A percentile compares a stretch with the other conserved stretches of the same genome.
phyloP scores from a whole-genome alignment of 2,888 invertebrate species.

The Troglohyphantes excavatus region DNA sequence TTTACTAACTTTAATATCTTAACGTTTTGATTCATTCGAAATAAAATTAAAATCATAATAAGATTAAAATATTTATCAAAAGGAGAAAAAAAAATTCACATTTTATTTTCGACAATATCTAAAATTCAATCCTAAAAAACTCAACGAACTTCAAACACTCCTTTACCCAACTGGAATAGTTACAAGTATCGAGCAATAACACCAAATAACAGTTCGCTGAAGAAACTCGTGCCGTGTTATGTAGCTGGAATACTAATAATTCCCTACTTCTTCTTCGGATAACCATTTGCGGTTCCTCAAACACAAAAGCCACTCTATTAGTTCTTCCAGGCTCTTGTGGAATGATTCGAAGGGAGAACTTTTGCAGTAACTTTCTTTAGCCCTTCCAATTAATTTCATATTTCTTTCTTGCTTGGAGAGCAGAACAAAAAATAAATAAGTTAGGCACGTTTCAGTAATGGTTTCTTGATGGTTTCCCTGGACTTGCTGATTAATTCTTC shows the following conservation, averaged over 20 bases:
- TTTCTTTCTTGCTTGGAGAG: slow-evolving; percentile 48
- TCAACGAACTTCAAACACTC: too few species aligned
- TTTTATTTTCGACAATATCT: too few species aligned
- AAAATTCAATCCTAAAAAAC: too few species aligned
- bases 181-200: too few species aligned
- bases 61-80: too few species aligned
- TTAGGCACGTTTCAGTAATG: slow-evolving; percentile 51
- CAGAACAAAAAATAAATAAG: slow-evolving; percentile 20
- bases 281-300: slow-evolving; percentile 27
- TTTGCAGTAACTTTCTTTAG: slow-evolving; percentile 46
- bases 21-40: too few species aligned
- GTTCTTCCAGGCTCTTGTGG: slow-evolving; percentile 22
- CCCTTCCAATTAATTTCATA: slow-evolving; percentile 67
- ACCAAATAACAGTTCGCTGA: too few species aligned
- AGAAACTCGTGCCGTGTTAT: not conserved
- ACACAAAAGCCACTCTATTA: slow-evolving; percentile 42
- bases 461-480: slow-evolving; percentile 63
- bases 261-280: not conserved
- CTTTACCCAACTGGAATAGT: too few species aligned
- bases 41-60: too few species aligned
- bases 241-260: not conserved
- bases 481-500: slow-evolving; percentile 57
- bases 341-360: slow-evolving; percentile 34
- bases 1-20: too few species aligned
- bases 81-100: too few species aligned